Evolutionary conservation across 2,888 invertebrate genomes (phyloP), one percentile per base, ranked within the genome.

Genomic region (Parnassius glacialis): DNA sequence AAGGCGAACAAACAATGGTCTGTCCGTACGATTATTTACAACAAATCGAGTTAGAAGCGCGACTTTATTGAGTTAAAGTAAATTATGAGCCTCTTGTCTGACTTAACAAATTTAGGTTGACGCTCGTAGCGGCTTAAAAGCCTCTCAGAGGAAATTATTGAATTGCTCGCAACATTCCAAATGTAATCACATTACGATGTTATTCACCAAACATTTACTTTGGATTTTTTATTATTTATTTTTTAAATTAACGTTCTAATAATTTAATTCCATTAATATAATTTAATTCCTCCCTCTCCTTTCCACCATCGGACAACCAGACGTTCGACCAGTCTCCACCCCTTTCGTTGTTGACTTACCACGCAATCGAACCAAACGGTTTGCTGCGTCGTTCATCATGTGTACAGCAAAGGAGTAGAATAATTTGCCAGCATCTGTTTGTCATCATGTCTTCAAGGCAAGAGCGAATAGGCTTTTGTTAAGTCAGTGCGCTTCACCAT

Each of bases 1-100:
- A 48, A 44, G 34, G 52, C 42, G 52, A 42, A 65, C 79, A 79
- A 81, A 85, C 83, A 84, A 81, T 76, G 72, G 62, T 66, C 70
- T 63, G 66, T 68, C 72, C 66, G 71, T 59, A 63, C 62, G 74
- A 79, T 81, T 83, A 81, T 84, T 85, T 79, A 78, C 76, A 75
- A 68, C 67, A 76, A 84, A 86, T 86, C 73, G 74, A 84, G 79
- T 85, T 85, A 80, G 72, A 69, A 73, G 73, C 71, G 68, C 67
- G 69, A 70, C 71, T 80, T 83, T 83, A 90, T 90, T 75, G 78
- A 80, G 83, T 90, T 88, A 85, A 80, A 80, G 71, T 76, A 75
- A 90, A 89, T 90, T 88, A 88, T 81, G 80, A 76, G 74, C 73
- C 85, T 80, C 81, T 86, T 84, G 83, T 85, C 80, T 73, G 70